phyloP scores from a whole-genome alignment of 1,140 invertebrate genomes.

The Paraescarpia echinospica region DNA sequence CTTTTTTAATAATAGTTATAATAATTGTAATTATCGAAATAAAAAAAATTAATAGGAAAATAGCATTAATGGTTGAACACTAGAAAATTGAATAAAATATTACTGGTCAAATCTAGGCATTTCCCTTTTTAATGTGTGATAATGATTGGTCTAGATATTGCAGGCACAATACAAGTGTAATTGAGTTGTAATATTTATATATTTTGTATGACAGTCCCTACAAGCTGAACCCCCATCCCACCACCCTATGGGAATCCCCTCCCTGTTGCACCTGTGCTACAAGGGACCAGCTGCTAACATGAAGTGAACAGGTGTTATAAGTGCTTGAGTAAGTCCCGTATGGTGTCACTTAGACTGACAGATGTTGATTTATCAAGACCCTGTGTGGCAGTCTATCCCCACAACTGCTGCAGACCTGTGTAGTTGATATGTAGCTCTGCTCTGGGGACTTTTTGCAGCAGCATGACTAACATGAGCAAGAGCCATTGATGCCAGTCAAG shows the following conservation, averaged over 20 bases:
- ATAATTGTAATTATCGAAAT: too few species aligned
- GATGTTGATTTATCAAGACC: not conserved
- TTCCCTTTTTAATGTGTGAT: too few species aligned
- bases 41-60: too few species aligned
- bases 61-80: too few species aligned
- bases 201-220: not conserved
- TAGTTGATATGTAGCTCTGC: not conserved
- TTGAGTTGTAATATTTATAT: not conserved
- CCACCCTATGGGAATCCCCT: not conserved
- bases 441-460: too few species aligned
- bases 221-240: not conserved
- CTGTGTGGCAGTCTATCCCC: not conserved
- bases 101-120: too few species aligned
- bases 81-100: too few species aligned
- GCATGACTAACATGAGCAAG: not conserved
- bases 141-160: not conserved
- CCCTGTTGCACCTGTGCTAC: not conserved
- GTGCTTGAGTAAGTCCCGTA: not conserved
- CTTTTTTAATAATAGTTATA: too few species aligned
- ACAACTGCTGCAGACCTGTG: not conserved
- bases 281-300: not conserved
- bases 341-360: not conserved
- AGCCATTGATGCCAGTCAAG: not conserved
- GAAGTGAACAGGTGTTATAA: not conserved
- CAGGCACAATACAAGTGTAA: not conserved